These are phyloP conservation scores for Endomychus coccineus DNA, from an alignment of 2,888 invertebrate genomes.

Conservation along the genomic window DNA sequence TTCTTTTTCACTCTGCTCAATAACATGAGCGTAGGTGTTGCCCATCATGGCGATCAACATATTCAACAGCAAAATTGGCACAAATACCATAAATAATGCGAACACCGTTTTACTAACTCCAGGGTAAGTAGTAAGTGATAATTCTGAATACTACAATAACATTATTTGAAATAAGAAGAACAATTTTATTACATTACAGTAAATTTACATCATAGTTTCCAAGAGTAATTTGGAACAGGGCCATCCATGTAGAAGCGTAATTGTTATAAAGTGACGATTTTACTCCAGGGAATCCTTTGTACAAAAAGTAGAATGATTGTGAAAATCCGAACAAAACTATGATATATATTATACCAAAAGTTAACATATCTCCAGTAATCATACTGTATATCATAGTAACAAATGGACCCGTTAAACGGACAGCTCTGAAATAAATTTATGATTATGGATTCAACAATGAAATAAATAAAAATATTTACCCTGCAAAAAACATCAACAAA, in stretches of 20 bases:
- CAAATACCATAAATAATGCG: slow-evolving; percentile 94
- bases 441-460: background rate
- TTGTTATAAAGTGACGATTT: slow-evolving; percentile 74
- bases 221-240: slow-evolving; percentile 92
- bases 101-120: slow-evolving; percentile 93
- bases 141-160: slow-evolving; percentile 76
- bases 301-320: slow-evolving; percentile 91
- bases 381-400: slow-evolving; percentile 99
- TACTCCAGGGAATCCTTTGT: slow-evolving; percentile 80
- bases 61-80: slow-evolving; percentile 92
- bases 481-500: slow-evolving; percentile 96
- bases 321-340: slow-evolving; percentile 94
- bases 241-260: slow-evolving; percentile 93
- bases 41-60: slow-evolving; percentile 99
- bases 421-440: slow-evolving; percentile 65
- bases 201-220: slow-evolving; percentile 91
- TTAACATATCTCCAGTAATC: slow-evolving; percentile 98
- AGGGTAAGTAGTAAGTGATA: slow-evolving; percentile 84
- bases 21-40: slow-evolving; percentile 96
- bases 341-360: slow-evolving; percentile 94
- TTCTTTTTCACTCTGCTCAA: slow-evolving; percentile 97
- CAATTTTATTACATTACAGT: background rate
- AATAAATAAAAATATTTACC: slow-evolving; percentile 61
- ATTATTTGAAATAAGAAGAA: slow-evolving; percentile 1
- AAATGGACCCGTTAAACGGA: slow-evolving; percentile 93